Evolutionary conservation across 1,140 invertebrate genomes (phyloP), one percentile per base, ranked within the genome.

Genomic region (Frieseomelitta varia): DNA sequence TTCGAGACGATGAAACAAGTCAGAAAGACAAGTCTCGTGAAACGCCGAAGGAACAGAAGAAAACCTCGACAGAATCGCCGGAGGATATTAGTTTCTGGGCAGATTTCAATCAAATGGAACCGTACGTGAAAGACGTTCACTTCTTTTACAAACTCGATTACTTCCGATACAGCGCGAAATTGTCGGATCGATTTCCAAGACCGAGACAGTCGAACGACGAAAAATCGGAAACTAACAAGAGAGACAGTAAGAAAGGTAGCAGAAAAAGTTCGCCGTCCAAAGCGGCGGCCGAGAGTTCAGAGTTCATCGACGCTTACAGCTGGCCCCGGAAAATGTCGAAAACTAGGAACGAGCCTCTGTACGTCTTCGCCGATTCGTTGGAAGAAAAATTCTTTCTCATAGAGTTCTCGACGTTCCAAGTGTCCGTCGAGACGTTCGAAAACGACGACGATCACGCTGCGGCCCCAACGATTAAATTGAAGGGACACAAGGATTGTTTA

Each of bases 331-430:
- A 73, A 4, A 83, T 91, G 65, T 61, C 39, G 14, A 65, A 81
- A 24, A 86, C 85, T 8, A 90, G 87, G 81, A 93, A 94, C 76
- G 91, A 93, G 74, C 92, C 94, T 0, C 51, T 94, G 17, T 95
- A 94, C 79, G n/a, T 95, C 2, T 92, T 95, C 68, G 81, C 90
- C 15, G 94, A 95, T 80, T 92, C 91, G 12, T 12, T 92, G 12
- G 88, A 91, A 4, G 47, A 63, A 3, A 94, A 94, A 81, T 92
- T 92, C 27, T 80, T 95, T 8, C 71, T 94, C 0, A 73, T 95
- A 15, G 91, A 89, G 77, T 86, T 93, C n/a, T 79, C 84, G 12
- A 67, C 81, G 30, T 80, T 80, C 4, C 77, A 80, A 30, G 34
- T 58, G 1, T 17, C 56, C 0, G 19, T 8, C 4, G 51, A 58